These are phyloP conservation scores for Antheraea mylitta DNA, from an alignment of 1,140 invertebrate species.

Conservation along the genomic window DNA sequence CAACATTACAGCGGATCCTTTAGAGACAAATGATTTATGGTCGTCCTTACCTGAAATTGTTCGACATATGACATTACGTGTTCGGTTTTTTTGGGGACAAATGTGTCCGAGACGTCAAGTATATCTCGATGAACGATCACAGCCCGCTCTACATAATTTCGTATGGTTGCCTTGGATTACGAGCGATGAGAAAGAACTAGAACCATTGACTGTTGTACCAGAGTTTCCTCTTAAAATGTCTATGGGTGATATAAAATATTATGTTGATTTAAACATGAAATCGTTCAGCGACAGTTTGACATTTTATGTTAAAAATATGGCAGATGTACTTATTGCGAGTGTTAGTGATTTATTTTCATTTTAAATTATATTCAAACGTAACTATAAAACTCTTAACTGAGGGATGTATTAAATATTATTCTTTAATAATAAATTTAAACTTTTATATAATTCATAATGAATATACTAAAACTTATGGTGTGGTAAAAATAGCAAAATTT, in stretches of 20 bases:
- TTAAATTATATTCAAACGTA: constrained; percentile 15
- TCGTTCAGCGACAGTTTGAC: constrained; percentile 30
- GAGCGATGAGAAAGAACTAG: constrained; percentile 22
- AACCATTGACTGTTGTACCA: constrained; percentile 18
- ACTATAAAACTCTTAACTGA: neutral
- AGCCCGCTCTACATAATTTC: constrained; percentile 31
- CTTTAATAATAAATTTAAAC: too few species aligned
- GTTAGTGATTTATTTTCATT: constrained; percentile 30
- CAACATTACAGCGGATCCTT: constrained; percentile 34
- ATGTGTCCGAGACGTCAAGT: constrained; percentile 23
- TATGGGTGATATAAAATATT: constrained; percentile 30
- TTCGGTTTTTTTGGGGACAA: constrained; percentile 32
- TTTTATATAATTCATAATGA: neutral
- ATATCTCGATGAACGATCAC: constrained; percentile 20
- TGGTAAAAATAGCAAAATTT: constrained; percentile 42
- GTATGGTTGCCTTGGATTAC: constrained; percentile 33
- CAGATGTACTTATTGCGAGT: constrained; percentile 28
- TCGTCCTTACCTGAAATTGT: constrained; percentile 26
- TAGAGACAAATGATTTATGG: constrained; percentile 38
- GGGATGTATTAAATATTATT: too few species aligned
- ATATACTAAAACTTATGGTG: neutral
- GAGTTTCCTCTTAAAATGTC: constrained; percentile 35
- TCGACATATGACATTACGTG: constrained; percentile 26
- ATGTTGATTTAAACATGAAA: constrained; percentile 32
- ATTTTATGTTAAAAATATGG: constrained; percentile 30